These are phyloP conservation scores for Parapristionchus giblindavisi DNA, from an alignment of 2,888 invertebrate species.

Conservation along the genomic window DNA sequence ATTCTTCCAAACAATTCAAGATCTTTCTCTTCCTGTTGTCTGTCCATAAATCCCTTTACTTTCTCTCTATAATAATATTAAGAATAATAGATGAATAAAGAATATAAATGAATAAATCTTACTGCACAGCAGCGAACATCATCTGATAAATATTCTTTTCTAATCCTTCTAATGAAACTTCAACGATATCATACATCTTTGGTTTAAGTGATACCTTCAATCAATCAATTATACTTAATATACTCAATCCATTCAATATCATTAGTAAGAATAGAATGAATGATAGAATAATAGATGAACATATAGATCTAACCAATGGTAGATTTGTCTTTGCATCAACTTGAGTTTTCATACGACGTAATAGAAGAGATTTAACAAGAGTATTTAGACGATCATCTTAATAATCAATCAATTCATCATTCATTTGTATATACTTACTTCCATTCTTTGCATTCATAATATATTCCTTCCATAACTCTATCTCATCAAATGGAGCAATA, in stretches of 20 bases:
- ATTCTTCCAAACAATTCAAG: constrained; percentile 39
- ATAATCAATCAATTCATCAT: no score
- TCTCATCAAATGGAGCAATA: constrained; percentile 88
- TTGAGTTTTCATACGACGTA: constrained; percentile 87
- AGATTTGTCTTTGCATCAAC: constrained; percentile 69
- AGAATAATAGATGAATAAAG: not conserved
- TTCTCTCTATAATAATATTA: constrained; percentile 62
- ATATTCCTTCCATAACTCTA: constrained; percentile 90
- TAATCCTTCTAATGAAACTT: constrained; percentile 65
- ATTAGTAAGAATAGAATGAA: no score
- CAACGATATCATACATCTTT: constrained; percentile 63
- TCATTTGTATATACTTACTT: constrained; percentile 8
- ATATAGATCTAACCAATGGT: constrained; percentile 46
- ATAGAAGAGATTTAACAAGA: constrained; percentile 84
- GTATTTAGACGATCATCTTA: constrained; percentile 79
- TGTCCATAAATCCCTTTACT: constrained; percentile 69
- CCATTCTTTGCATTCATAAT: constrained; percentile 75
- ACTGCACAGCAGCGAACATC: constrained; percentile 63
- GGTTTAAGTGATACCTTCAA: constrained; percentile 63
- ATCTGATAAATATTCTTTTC: constrained; percentile 68
- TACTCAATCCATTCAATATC: no score
- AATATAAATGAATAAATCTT: constrained; percentile 5
- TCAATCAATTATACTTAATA: no score
- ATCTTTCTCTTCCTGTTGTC: constrained; percentile 59
- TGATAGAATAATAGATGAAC: no score